Percentiles rank a stretch among this genome's conserved stretches.
phyloP scores from a whole-genome alignment of 1,140 invertebrate species.

The Nebria ingens region DNA sequence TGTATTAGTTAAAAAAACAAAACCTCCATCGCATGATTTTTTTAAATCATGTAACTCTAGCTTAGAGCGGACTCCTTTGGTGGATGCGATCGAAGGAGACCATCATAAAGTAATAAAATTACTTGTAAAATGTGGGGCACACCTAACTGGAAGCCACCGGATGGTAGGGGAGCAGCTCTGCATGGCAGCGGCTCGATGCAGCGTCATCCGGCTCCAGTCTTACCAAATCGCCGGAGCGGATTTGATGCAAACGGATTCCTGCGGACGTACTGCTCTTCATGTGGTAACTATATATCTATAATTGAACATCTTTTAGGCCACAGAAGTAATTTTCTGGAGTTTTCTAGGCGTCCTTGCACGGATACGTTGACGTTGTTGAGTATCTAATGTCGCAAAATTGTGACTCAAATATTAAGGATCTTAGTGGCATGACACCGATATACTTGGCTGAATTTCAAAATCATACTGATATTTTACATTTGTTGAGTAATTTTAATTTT shows the following conservation, averaged over 20 bases:
- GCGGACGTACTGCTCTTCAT: constrained; percentile 51
- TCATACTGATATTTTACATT: not conserved
- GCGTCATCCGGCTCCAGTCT: constrained; percentile 43
- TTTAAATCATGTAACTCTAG: constrained; percentile 33
- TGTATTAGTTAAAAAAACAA: no score
- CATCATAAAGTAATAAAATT: constrained; percentile 49
- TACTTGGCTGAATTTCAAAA: constrained; percentile 33
- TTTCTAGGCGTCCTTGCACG: constrained; percentile 36
- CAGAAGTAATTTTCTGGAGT: no score
- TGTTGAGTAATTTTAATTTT: not conserved
- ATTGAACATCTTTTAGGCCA: no score
- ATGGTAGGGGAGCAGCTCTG: constrained; percentile 49
- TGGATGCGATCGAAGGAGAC: constrained; percentile 51
- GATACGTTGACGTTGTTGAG: constrained; percentile 28
- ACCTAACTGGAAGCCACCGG: constrained; percentile 39
- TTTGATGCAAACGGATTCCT: constrained; percentile 44
- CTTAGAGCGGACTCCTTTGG: constrained; percentile 47
- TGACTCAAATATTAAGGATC: constrained; percentile 30
- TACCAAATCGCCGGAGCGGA: constrained; percentile 53
- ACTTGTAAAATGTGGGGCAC: constrained; percentile 52
- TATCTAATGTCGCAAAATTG: constrained; percentile 38
- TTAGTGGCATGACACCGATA: constrained; percentile 37
- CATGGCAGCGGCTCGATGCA: constrained; percentile 45
- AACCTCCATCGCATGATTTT: constrained; percentile 21
- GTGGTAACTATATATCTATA: constrained; percentile 28